Conservation (phyloP, 2,888 invertebrate species). For the Drosophila eohydei region DNA sequence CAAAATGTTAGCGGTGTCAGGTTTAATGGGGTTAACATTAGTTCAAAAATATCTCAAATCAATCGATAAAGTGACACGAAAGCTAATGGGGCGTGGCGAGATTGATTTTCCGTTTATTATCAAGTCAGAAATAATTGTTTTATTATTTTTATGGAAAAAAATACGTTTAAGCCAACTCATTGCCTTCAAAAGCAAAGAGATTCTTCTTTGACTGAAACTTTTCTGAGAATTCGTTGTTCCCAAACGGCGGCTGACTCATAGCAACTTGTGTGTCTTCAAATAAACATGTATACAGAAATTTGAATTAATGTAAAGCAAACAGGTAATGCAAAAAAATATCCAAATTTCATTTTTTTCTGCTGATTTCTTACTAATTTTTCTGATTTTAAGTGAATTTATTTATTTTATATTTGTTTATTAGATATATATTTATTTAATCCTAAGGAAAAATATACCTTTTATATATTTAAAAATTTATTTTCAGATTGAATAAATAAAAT, state of each 20-base stretch:
- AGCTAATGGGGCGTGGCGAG: no score
- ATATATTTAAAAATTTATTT: no score
- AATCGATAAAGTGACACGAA: background rate
- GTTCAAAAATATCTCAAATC: background rate
- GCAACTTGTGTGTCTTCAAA: background rate
- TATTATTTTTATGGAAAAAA: background rate
- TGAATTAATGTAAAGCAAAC: background rate
- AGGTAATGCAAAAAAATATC: background rate
- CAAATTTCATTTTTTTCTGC: background rate
- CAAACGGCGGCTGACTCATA: background rate
- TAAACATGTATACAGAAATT: background rate
- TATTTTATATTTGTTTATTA: no score
- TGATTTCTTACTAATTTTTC: background rate
- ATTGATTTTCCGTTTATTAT: background rate
- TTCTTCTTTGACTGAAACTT: background rate
- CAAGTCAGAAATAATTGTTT: background rate
- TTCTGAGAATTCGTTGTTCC: conserved; percentile 1
- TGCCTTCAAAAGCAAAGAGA: background rate
- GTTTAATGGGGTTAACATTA: conserved; percentile 3
- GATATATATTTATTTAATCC: no score
- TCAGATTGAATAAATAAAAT: no score
- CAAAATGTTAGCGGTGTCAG: conserved; percentile 3
- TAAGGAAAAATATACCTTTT: no score
- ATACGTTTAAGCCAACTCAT: background rate
- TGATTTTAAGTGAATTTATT: background rate